Evolutionary conservation across 2,113 vertebrate genomes (phyloP).

Genomic region (Origma solitaria): DNA sequence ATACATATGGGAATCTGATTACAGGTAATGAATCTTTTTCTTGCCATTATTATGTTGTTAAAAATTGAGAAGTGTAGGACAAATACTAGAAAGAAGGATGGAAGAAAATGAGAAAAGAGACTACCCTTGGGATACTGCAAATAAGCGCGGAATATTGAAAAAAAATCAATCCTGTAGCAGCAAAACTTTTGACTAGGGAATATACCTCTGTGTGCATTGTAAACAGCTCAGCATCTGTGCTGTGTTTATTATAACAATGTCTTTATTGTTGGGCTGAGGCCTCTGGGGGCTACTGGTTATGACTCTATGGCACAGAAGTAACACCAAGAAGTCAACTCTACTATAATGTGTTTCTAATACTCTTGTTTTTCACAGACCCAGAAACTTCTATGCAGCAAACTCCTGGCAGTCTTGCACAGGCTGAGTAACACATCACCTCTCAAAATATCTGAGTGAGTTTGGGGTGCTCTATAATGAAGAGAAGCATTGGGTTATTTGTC

Average conservation of each 20-base stretch:
- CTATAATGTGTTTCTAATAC: neutral
- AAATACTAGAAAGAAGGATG: neutral
- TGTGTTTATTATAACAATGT: constrained; percentile 19
- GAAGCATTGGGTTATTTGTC: neutral
- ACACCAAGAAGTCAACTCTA: neutral
- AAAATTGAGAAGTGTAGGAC: neutral
- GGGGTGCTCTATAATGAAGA: neutral
- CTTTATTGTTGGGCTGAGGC: neutral
- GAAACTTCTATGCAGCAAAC: neutral
- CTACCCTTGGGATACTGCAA: neutral
- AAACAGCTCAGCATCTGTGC: constrained; percentile 23
- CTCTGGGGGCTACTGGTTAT: neutral
- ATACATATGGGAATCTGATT: neutral
- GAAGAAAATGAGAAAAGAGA: neutral
- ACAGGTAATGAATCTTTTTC: neutral
- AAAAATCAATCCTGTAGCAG: neutral
- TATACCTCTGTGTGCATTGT: neutral
- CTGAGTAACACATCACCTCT: neutral
- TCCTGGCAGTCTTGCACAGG: neutral
- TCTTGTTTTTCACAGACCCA: neutral
- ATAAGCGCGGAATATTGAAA: neutral
- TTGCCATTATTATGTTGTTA: neutral
- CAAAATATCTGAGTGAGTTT: neutral
- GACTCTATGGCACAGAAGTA: neutral
- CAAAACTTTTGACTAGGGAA: neutral